Evolutionary conservation across 2,888 invertebrate species (phyloP), one percentile per base, ranked within the genome.

Genomic region (Gortyna flavago): DNA sequence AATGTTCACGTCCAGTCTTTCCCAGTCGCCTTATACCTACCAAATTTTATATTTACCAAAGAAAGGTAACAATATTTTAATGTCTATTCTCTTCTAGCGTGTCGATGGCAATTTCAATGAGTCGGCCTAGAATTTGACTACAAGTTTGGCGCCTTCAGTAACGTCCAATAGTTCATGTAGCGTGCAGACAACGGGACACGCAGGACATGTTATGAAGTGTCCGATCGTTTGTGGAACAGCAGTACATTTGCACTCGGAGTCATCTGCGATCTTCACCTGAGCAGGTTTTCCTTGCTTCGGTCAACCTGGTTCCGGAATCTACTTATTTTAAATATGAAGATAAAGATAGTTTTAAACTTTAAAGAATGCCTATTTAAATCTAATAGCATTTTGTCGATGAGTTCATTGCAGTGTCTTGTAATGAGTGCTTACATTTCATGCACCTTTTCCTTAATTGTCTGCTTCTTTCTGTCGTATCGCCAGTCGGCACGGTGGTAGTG

Each of bases 341-440:
- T 44, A 44, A 0, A 41, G 44, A 44, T 13, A 4, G 21, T 35
- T 21, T 32, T 21, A 61, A 59, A 62, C 35, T 62, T 62, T 9
- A 25, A 62, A 25, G 35, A 32, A 61, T 32, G 65, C 78, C 77
- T 77, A 16, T 2, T 4, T 9, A 1, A n/a, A 51, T 21, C 1
- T 32, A 48, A 57, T 74, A 79, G 79, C 74, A 79, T 1, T 29
- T 59, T 25, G 38, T 32, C 13, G 16, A 32, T 68, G n/a, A 38
- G 16, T 57, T 64, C 21, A 54, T 64, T 67, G 79, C 59, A 0
- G n/a, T 38, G 7, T 38, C 9, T 32, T 65, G 13, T 54, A 59
- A 35, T 25, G 2, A 62, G 35, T 62, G 21, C 35, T 62, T 35
- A 35, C 11, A 35, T 62, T 32, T 11, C 35, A 25, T 25, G 62